These are phyloP conservation scores for Protaetia brevitarsis DNA, from an alignment of 1,140 invertebrate genomes.

Conservation along the genomic window DNA sequence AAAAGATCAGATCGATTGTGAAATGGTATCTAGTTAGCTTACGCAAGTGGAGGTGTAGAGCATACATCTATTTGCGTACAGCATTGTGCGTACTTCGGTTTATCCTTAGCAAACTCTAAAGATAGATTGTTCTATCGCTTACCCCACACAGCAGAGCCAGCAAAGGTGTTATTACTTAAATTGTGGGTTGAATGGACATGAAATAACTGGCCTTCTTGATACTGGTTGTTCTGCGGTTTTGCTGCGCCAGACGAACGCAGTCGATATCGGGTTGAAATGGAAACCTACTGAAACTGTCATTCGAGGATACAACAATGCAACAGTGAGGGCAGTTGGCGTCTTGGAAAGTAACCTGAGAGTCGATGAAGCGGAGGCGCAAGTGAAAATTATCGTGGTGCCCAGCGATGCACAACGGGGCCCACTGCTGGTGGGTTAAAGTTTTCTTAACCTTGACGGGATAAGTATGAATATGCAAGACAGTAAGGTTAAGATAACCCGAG, in stretches of 20 bases:
- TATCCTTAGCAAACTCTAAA: too few species aligned
- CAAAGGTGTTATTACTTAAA: neutral
- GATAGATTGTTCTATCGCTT: neutral
- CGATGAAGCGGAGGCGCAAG: neutral
- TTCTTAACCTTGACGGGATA: neutral
- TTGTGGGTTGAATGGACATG: too few species aligned
- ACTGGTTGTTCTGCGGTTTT: neutral
- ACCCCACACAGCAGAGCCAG: neutral
- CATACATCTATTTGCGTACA: too few species aligned
- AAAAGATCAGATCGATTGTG: too few species aligned
- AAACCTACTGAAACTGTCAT: neutral
- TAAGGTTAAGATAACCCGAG: neutral
- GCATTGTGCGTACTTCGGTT: too few species aligned
- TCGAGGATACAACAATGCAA: neutral
- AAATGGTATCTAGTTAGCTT: too few species aligned
- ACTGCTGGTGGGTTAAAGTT: neutral
- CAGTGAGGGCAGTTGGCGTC: neutral
- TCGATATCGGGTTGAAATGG: neutral
- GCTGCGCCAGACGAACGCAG: too few species aligned
- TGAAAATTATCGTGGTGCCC: constrained; percentile 1
- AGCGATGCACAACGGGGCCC: too few species aligned
- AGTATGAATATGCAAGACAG: neutral
- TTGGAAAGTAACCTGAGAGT: neutral
- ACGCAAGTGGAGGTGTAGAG: too few species aligned
- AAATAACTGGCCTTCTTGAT: neutral